Evolutionary conservation across 2,888 invertebrate species (phyloP).

Genomic region (Hybos culiciformis): DNA sequence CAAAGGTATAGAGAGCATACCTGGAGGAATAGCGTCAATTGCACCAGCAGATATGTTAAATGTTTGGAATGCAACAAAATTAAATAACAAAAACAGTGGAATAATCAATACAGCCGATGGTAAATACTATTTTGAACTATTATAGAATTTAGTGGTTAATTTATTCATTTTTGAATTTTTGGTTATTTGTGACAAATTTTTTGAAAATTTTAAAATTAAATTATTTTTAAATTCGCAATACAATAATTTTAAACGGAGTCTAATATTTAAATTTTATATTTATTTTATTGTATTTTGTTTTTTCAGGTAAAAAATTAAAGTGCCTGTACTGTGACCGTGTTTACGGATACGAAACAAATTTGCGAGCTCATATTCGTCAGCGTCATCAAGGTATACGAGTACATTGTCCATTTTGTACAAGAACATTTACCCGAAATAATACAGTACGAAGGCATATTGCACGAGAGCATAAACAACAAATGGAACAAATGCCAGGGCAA

Average conservation of each 20-base stretch:
- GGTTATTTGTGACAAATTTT: too few species aligned
- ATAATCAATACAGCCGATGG: constrained; percentile 76
- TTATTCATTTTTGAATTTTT: too few species aligned
- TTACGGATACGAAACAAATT: constrained; percentile 85
- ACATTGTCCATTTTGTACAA: constrained; percentile 79
- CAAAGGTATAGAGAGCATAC: constrained; percentile 26
- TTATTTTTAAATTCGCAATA: too few species aligned
- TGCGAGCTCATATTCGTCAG: constrained; percentile 81
- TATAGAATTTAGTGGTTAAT: too few species aligned
- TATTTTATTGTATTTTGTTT: neutral
- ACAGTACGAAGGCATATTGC: constrained; percentile 83
- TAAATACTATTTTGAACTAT: too few species aligned
- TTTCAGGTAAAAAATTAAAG: constrained; percentile 77
- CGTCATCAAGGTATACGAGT: constrained; percentile 85
- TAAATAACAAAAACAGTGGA: constrained; percentile 56
- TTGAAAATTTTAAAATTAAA: too few species aligned
- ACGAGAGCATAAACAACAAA: constrained; percentile 66
- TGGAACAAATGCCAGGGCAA: constrained; percentile 23
- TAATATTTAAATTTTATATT: too few species aligned
- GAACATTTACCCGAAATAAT: constrained; percentile 85
- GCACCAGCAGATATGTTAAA: constrained; percentile 43
- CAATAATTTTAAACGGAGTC: too few species aligned
- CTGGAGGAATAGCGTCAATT: constrained; percentile 32
- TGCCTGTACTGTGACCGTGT: constrained; percentile 86
- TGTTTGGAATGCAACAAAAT: constrained; percentile 48